Base-by-base conservation (phyloP, 1,140 invertebrate species). In the Macrostomum lignano region DNA sequence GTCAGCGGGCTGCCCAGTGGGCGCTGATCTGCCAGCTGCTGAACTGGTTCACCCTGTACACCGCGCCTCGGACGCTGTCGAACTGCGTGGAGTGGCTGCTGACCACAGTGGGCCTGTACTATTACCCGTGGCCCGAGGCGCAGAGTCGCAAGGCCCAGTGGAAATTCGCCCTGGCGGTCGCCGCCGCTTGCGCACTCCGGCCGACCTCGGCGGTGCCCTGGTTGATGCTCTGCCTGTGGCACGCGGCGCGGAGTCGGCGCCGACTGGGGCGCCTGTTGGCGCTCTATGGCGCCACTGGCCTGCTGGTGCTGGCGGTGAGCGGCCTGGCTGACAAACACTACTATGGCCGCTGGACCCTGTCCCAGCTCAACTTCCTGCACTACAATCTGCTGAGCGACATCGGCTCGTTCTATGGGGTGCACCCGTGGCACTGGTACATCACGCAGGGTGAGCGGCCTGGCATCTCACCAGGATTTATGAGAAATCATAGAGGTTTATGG, bases 31-130 rank as follows among this genome's bases (percentile, higher is more conserved):
- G 47, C 46, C 45, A 55, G 30, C 21, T 44, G 38, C 38, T 46
- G 17, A 71, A 70, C 31, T 84, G 74, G 72, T 88, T 79, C 47
- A 73, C 74, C 64, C 73, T 77, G 45, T 88, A 78, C 50, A 76
- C 71, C 28, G 67, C 67, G 0, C 70, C 74, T 1, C 60, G 81
- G 23, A 84, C 78, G 1, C 45, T 91, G 21, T 66, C 71, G 7
- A 88, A 91, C 44, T 72, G 69, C 1, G 49, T 75, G 35, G 81
- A 91, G 61, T 69, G 71, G 22, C 61, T 68, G 7, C 48, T 84
- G 7, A 72, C 72, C 2, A 67, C 66, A 3, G 67, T 81, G 37
- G 76, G 70, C 0, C 43, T 86, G 1, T 74, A 71, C 24, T 65
- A 71, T 39, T 84, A 72, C 52, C 73, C 76, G 3, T n/a, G n/a